phyloP scores from a whole-genome alignment of 2,888 invertebrate genomes.

The Calameuta idolon region DNA sequence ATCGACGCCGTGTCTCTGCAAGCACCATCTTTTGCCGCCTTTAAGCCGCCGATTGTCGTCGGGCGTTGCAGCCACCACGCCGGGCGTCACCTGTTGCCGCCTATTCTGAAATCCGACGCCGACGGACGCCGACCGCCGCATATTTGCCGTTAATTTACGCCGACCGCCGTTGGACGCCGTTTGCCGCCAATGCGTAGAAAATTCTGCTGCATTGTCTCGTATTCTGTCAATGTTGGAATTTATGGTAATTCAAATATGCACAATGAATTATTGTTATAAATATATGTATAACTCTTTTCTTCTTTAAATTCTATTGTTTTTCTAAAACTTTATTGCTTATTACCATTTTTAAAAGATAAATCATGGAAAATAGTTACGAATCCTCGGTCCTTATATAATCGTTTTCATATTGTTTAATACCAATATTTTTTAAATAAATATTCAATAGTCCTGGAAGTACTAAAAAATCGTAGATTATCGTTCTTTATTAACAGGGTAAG shows the following conservation, averaged over 20 bases:
- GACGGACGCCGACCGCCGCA: constrained; percentile 36
- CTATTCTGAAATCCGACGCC: constrained; percentile 19
- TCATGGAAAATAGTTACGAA: background rate
- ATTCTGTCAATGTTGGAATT: background rate
- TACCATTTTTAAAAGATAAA: background rate
- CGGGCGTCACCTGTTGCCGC: constrained; percentile 18
- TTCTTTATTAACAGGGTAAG: background rate
- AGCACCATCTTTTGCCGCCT: background rate
- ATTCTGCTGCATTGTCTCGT: background rate
- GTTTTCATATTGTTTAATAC: background rate
- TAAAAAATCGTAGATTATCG: too few species aligned
- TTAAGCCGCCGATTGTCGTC: background rate
- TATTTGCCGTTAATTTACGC: constrained; percentile 10
- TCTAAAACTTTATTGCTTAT: background rate
- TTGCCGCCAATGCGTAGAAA: constrained; percentile 49
- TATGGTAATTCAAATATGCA: background rate
- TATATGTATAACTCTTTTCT: background rate
- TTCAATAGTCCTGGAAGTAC: background rate
- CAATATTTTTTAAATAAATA: background rate
- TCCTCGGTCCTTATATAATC: background rate
- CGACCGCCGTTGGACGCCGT: constrained; percentile 27
- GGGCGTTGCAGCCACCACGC: background rate
- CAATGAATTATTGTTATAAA: background rate
- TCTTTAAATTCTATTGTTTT: background rate
- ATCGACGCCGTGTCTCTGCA: background rate